Conservation (phyloP, 64 coral and sea anemone genomes). For the Exaiptasia diaphana region DNA sequence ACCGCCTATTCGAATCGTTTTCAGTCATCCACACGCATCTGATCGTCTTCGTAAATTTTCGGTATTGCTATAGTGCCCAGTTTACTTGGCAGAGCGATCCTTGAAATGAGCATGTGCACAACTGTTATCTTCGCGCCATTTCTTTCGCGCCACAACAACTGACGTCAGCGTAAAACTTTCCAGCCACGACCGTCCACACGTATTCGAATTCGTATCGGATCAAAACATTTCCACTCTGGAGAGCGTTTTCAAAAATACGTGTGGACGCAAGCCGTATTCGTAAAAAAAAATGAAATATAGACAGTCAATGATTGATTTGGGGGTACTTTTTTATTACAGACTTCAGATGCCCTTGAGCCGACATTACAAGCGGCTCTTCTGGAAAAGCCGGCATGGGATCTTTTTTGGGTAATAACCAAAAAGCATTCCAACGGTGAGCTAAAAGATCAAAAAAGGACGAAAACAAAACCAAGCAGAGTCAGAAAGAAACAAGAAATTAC, state of each 20-base stretch:
- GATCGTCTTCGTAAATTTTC: conserved; percentile 29
- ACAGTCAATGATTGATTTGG: too few relatives aligned
- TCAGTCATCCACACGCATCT: conserved; percentile 33
- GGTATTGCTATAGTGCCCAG: conserved; percentile 40
- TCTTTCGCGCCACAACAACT: conserved; percentile 28
- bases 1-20: conserved; percentile 49
- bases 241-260: too few relatives aligned
- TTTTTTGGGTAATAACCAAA: background rate
- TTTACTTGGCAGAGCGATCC: conserved; percentile 14
- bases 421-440: background rate
- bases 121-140: conserved; percentile 45
- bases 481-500: background rate
- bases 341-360: background rate
- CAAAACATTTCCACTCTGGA: too few relatives aligned
- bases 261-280: too few relatives aligned
- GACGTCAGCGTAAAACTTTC: too few relatives aligned
- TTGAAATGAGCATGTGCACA: conserved; percentile 37
- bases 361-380: background rate
- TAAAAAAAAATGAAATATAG: too few relatives aligned
- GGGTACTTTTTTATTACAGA: too few relatives aligned
- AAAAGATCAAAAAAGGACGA: background rate
- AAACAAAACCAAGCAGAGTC: background rate
- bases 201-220: too few relatives aligned
- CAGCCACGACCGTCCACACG: too few relatives aligned
- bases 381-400: background rate